A percentile compares a stretch with the other conserved stretches of the same genome.
Evolutionary conservation across 2,888 invertebrate species (phyloP).

Genomic region (Calameuta pallipes): DNA sequence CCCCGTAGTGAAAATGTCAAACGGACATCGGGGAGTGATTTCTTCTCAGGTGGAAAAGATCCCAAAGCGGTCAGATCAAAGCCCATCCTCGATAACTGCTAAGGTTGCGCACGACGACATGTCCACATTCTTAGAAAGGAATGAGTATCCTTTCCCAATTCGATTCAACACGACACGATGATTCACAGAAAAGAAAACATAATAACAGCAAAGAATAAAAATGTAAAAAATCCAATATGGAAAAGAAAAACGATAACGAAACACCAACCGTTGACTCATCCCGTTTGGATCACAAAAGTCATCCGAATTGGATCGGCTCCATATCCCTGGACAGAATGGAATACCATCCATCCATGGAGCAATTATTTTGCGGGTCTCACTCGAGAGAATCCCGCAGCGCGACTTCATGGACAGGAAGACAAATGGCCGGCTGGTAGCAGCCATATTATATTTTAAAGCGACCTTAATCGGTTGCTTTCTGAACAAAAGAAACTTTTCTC

Average conservation of each 20-base stretch:
- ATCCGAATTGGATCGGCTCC: conserved; percentile 56
- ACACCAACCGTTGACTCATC: conserved; percentile 59
- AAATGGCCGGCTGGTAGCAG: conserved; percentile 62
- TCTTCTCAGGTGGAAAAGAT: conserved; percentile 21
- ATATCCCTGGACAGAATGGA: conserved; percentile 13
- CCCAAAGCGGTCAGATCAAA: conserved; percentile 35
- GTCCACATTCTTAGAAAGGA: conserved; percentile 20
- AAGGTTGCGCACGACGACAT: conserved; percentile 44
- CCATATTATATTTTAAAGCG: conserved; percentile 64
- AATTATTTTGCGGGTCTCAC: conserved; percentile 55
- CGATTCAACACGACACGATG: background rate
- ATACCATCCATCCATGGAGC: conserved; percentile 47
- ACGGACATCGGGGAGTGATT: conserved; percentile 46
- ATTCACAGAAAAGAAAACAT: too few relatives aligned
- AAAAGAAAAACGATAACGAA: conserved; percentile 13
- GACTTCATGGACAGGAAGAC: conserved; percentile 58
- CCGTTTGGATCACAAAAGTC: conserved; percentile 58
- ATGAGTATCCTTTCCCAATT: background rate
- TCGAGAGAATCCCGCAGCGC: conserved; percentile 58
- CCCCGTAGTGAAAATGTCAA: conserved; percentile 63
- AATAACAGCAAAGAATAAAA: background rate
- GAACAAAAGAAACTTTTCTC: conserved; percentile 43
- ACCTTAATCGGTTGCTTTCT: conserved; percentile 61
- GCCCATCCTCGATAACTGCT: conserved; percentile 23
- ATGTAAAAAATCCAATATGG: background rate